A percentile compares a stretch with the other conserved stretches of the same genome.
phyloP scores from a whole-genome alignment of 2,113 vertebrate genomes.

The Halcyon malimbica region DNA sequence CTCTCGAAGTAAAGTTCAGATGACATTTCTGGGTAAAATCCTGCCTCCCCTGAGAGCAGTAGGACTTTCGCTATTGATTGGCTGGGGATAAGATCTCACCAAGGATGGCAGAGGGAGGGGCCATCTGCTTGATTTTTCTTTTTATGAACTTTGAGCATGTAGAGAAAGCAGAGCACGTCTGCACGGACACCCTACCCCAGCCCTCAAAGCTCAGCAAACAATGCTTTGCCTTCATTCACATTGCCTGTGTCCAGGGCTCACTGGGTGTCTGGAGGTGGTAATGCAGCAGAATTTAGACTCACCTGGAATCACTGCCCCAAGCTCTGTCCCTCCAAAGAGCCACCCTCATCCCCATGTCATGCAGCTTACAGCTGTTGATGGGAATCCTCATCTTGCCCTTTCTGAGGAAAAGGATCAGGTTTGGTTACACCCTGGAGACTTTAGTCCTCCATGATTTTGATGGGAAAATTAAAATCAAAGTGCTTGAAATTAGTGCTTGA shows the following conservation, averaged over 20 bases:
- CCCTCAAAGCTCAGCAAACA: background rate
- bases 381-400: background rate
- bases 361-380: background rate
- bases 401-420: background rate
- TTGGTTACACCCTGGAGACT: background rate
- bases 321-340: background rate
- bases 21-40: background rate
- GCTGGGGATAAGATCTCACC: background rate
- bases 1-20: background rate
- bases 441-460: background rate
- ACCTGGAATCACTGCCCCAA: background rate
- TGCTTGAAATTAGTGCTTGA: background rate
- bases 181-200: background rate
- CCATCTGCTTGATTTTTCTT: background rate
- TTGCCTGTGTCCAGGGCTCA: background rate
- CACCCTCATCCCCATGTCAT: accelerated
- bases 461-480: background rate
- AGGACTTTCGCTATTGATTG: background rate
- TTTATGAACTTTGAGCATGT: background rate
- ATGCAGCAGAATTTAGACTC: background rate
- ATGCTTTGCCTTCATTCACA: accelerated
- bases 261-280: background rate
- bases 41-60: background rate
- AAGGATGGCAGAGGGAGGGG: background rate
- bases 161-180: background rate